phyloP scores from a whole-genome alignment of 1,140 invertebrate species.

The Aphaenogaster rudis region DNA sequence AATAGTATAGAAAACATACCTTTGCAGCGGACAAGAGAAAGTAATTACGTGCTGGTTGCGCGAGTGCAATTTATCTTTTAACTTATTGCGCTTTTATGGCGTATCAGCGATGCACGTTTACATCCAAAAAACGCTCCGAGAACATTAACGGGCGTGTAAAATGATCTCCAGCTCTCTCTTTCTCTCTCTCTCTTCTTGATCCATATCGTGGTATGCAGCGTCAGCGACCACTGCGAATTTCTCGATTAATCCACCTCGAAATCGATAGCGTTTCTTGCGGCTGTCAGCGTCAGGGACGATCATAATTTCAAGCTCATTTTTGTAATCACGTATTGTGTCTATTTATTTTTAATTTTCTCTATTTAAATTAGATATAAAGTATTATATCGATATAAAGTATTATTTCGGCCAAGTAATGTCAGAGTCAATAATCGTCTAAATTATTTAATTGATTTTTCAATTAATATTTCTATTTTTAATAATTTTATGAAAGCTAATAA shows the following conservation, averaged over 20 bases:
- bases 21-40: constrained; percentile 47
- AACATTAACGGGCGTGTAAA: constrained; percentile 64
- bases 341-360: neutral
- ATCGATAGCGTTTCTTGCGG: constrained; percentile 58
- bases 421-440: neutral
- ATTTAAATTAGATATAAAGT: neutral
- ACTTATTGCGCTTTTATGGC: constrained; percentile 43
- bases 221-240: constrained; percentile 54
- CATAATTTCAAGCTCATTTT: constrained; percentile 43
- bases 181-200: constrained; percentile 32
- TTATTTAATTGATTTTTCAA: neutral
- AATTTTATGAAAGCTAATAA: neutral
- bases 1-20: constrained; percentile 26
- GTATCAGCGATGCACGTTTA: constrained; percentile 43
- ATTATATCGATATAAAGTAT: neutral
- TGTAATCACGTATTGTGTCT: neutral
- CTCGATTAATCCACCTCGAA: constrained; percentile 63
- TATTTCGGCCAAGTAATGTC: neutral
- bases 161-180: constrained; percentile 40
- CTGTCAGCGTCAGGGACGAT: constrained; percentile 52
- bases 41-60: constrained; percentile 38
- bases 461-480: neutral
- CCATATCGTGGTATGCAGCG: constrained; percentile 51
- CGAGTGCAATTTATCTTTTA: constrained; percentile 58
- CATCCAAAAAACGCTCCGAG: constrained; percentile 46